These are phyloP conservation scores for Spheniscus mendiculus DNA, from an alignment of 2,113 vertebrate species.

Conservation along the genomic window DNA sequence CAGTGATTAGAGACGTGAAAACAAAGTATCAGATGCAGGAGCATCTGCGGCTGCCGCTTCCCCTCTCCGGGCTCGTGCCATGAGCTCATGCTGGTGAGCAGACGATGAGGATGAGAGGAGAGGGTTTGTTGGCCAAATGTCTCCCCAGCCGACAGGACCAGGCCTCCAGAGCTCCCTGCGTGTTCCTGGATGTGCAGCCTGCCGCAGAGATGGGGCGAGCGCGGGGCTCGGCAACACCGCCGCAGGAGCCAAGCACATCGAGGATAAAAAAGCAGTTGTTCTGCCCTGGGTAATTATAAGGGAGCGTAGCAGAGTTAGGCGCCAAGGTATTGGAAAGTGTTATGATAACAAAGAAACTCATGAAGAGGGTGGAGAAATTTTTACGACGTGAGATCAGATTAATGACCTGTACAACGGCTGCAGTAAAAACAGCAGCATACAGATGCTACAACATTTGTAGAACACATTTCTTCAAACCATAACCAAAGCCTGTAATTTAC, in stretches of 20 bases:
- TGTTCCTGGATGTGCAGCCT: background rate
- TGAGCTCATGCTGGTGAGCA: background rate
- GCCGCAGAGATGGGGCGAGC: background rate
- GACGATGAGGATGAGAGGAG: background rate
- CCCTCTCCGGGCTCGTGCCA: background rate
- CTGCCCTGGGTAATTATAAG: background rate
- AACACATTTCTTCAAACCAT: constrained; percentile 40
- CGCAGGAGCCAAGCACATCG: background rate
- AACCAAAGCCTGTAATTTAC: constrained; percentile 56
- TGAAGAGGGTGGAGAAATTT: constrained; percentile 6
- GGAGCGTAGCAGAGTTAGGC: background rate
- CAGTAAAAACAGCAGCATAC: constrained; percentile 50
- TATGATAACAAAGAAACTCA: constrained; percentile 19
- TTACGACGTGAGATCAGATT: constrained; percentile 12
- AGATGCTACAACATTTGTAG: constrained; percentile 53
- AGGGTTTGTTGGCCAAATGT: background rate
- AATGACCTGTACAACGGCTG: background rate
- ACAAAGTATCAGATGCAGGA: background rate
- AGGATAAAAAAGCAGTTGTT: background rate
- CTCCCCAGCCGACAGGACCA: background rate
- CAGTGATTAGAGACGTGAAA: background rate
- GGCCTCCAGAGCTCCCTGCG: background rate
- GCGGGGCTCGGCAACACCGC: background rate
- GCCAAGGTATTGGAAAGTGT: background rate
- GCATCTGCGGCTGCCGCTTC: background rate